Evolutionary conservation across 2,113 vertebrate species (phyloP).

Genomic region (Bombycilla garrulus): DNA sequence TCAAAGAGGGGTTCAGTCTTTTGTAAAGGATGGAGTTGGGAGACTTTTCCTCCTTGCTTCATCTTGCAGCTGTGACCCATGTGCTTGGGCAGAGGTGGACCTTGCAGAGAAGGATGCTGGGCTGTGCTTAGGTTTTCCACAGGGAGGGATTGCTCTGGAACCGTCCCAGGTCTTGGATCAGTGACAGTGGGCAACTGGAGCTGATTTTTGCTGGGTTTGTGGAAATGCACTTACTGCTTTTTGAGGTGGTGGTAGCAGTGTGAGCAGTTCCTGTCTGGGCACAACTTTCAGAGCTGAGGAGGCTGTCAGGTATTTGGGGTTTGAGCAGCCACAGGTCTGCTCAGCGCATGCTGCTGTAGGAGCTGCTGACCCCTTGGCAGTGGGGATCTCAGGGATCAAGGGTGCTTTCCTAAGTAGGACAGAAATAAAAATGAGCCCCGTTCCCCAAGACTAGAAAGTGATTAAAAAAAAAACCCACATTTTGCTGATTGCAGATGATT

Average conservation of each 20-base stretch:
- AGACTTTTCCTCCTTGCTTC: background rate
- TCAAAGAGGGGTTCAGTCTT: background rate
- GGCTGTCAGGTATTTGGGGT: fast-evolving
- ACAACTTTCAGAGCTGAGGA: background rate
- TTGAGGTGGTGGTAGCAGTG: background rate
- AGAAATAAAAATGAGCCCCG: background rate
- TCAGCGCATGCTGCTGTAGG: background rate
- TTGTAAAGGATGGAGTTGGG: background rate
- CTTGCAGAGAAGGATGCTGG: background rate
- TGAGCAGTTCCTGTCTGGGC: background rate
- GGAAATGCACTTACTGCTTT: background rate
- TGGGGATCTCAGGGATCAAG: background rate
- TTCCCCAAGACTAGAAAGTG: background rate
- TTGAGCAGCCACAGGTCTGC: background rate
- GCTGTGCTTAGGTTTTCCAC: background rate
- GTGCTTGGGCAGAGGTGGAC: background rate
- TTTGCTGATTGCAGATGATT: slow-evolving; percentile 30
- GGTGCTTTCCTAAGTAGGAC: background rate
- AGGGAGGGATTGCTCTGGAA: background rate
- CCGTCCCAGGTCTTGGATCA: background rate
- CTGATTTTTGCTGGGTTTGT: background rate
- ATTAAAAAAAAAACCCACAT: background rate
- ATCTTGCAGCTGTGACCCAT: background rate
- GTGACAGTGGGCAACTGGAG: background rate
- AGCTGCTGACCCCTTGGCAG: background rate